phyloP scores from a whole-genome alignment of 2,113 vertebrate genomes.

The Hydropotes inermis region DNA sequence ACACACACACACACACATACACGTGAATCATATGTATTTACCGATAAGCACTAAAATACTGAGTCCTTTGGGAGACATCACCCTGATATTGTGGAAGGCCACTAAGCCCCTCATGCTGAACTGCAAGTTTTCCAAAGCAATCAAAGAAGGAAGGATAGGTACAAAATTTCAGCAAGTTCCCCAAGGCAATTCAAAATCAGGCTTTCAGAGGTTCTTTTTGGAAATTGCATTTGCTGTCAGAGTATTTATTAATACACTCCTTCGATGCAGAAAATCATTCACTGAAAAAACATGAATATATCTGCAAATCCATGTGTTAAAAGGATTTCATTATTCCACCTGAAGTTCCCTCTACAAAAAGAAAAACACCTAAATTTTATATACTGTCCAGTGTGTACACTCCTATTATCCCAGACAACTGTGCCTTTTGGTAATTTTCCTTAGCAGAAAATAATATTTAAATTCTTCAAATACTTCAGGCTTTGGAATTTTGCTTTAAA shows the following conservation, averaged over 20 bases:
- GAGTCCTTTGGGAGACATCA: neutral
- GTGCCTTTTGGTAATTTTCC: neutral
- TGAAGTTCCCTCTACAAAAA: conserved; percentile 11
- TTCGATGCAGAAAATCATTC: conserved; percentile 32
- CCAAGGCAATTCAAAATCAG: conserved; percentile 33
- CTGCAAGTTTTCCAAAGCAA: conserved; percentile 47
- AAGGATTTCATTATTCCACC: conserved; percentile 27
- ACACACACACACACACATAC: neutral
- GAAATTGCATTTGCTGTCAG: conserved; percentile 44
- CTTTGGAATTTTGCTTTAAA: conserved; percentile 22
- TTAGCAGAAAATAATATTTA: conserved; percentile 44
- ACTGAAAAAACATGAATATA: conserved; percentile 41
- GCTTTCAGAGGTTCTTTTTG: conserved; percentile 20
- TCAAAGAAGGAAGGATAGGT: conserved; percentile 3
- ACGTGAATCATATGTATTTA: neutral
- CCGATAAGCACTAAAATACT: neutral
- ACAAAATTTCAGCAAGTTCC: conserved; percentile 15
- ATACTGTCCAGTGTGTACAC: neutral
- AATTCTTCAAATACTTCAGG: neutral
- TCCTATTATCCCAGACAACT: neutral
- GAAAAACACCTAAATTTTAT: neutral
- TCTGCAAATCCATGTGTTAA: conserved; percentile 43
- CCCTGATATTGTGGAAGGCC: neutral
- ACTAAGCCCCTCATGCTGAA: neutral
- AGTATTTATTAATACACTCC: conserved; percentile 49